Evolutionary conservation across 2,113 vertebrate species (phyloP).

Genomic region (Anguilla japonica): DNA sequence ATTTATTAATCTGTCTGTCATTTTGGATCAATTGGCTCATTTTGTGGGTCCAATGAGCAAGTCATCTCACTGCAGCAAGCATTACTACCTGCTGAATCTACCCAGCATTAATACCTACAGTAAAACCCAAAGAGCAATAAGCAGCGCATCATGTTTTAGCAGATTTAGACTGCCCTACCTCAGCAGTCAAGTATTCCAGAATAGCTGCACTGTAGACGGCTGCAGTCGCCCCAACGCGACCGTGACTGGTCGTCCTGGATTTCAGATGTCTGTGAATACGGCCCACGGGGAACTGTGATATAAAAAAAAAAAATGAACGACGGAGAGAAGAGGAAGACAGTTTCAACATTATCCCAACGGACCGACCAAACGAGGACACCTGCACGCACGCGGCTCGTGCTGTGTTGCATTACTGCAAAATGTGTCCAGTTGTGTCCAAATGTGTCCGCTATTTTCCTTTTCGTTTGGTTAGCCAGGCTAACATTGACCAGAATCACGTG

Average conservation of each 20-base stretch:
- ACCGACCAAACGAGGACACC: neutral
- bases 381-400: neutral
- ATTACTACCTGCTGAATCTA: neutral
- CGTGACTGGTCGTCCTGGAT: conserved; percentile 94
- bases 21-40: too few relatives aligned
- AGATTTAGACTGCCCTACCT: conserved; percentile 64
- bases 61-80: too few relatives aligned
- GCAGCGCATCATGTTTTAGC: neutral
- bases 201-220: conserved; percentile 98
- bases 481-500: neutral
- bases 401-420: neutral
- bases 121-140: neutral
- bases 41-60: too few relatives aligned
- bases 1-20: too few relatives aligned
- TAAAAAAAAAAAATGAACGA: neutral
- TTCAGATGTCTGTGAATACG: conserved; percentile 96
- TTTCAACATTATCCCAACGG: neutral
- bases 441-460: neutral
- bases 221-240: conserved; percentile 92
- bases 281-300: conserved; percentile 89
- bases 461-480: neutral
- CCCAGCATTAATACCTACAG: neutral
- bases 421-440: neutral
- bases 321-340: neutral
- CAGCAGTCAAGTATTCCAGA: conserved; percentile 92